phyloP scores from a whole-genome alignment of 2,113 vertebrate genomes.

The Oxygymnocypris stewartii region DNA sequence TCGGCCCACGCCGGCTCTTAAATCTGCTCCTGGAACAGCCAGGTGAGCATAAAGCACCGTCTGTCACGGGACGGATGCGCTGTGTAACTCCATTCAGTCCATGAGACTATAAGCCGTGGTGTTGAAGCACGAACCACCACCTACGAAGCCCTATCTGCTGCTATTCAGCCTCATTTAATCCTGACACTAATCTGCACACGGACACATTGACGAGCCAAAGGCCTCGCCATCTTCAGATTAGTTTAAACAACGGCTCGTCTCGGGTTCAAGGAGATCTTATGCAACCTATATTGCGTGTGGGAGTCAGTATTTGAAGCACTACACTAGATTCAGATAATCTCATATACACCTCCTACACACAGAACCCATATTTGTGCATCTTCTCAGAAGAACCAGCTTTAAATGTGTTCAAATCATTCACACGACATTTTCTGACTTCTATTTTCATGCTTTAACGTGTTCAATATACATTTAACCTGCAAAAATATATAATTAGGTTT shows the following conservation, averaged over 20 bases:
- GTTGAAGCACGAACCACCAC: conserved; percentile 51
- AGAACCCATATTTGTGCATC: background rate
- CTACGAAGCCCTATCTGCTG: conserved; percentile 57
- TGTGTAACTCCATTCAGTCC: conserved; percentile 37
- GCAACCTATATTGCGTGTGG: conserved; percentile 40
- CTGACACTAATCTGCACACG: conserved; percentile 58
- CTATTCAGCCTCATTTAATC: conserved; percentile 61
- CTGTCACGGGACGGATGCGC: conserved; percentile 39
- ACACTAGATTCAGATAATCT: conserved; percentile 41
- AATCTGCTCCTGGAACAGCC: conserved; percentile 27
- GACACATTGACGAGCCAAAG: conserved; percentile 48
- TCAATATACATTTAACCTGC: no score
- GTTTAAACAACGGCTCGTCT: conserved; percentile 9
- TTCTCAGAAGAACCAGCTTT: no score
- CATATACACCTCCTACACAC: conserved; percentile 42
- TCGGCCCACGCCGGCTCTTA: conserved; percentile 33
- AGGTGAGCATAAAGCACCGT: conserved; percentile 2
- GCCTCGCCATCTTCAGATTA: conserved; percentile 33
- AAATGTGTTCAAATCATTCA: no score
- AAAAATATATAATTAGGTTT: no score
- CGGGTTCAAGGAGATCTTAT: background rate
- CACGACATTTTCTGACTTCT: no score
- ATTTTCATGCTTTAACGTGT: no score
- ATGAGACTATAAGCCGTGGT: conserved; percentile 51
- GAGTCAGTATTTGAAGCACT: conserved; percentile 43